Evolutionary conservation across 2,113 vertebrate species (phyloP).

Genomic region (Pseudonaja textilis): DNA sequence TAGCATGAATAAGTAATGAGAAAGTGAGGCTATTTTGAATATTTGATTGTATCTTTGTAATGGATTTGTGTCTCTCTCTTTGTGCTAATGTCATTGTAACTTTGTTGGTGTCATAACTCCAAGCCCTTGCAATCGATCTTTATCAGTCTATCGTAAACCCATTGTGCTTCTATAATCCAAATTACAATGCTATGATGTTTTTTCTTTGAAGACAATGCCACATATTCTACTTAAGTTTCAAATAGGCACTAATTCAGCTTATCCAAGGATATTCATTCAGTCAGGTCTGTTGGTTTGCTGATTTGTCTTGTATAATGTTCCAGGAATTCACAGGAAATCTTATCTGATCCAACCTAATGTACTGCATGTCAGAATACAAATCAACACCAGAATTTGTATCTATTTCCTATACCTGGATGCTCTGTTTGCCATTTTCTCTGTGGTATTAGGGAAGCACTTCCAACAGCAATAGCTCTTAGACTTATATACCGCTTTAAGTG

Average conservation of each 20-base stretch:
- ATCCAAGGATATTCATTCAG: constrained; percentile 28
- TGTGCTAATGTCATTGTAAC: constrained; percentile 85
- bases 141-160: constrained; percentile 85
- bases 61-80: constrained; percentile 86
- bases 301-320: neutral
- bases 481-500: too few species aligned
- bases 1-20: constrained; percentile 99
- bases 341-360: neutral
- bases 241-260: constrained; percentile 51
- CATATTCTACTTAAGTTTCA: constrained; percentile 47
- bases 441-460: neutral
- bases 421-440: neutral
- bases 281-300: constrained; percentile 4
- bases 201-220: constrained; percentile 54
- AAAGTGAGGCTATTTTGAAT: constrained; percentile 89
- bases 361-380: neutral
- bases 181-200: constrained; percentile 53
- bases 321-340: neutral
- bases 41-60: constrained; percentile 96
- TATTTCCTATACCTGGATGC: neutral
- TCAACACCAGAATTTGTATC: neutral
- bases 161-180: constrained; percentile 75
- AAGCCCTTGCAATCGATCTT: constrained; percentile 85
- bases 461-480: too few species aligned
- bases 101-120: constrained; percentile 87